Percentiles rank a stretch among this genome's conserved stretches.
phyloP scores from a whole-genome alignment of 2,797 vertebrate species.

The Xenopus petersii region DNA sequence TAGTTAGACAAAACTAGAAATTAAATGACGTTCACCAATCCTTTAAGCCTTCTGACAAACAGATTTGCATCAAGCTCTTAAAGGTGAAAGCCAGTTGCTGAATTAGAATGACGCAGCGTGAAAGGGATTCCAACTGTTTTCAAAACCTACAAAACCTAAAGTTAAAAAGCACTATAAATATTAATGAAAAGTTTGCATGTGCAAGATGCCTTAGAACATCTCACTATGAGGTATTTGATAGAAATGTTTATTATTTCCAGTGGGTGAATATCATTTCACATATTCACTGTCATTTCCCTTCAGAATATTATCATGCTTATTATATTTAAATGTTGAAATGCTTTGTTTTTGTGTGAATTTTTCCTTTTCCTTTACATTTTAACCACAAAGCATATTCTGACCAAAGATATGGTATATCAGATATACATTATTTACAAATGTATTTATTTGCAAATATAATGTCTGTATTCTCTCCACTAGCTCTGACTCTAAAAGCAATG shows the following conservation, averaged over 20 bases:
- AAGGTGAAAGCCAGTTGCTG: conserved; percentile 25
- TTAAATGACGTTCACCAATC: not conserved
- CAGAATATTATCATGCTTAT: conserved; percentile 2
- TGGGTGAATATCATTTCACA: conserved; percentile 26
- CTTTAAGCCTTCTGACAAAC: not conserved
- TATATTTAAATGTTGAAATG: not conserved
- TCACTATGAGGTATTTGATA: conserved; percentile 38
- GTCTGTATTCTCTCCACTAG: too few species aligned
- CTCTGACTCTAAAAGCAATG: too few species aligned
- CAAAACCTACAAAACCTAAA: conserved; percentile 38
- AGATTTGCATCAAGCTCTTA: not conserved
- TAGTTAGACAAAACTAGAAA: too few species aligned
- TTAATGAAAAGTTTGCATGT: conserved; percentile 38
- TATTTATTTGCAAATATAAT: too few species aligned
- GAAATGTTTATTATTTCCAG: conserved; percentile 41
- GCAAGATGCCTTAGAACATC: conserved; percentile 30
- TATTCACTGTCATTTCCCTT: conserved; percentile 15
- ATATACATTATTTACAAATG: too few species aligned
- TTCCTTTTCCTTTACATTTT: too few species aligned
- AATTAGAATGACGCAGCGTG: conserved; percentile 33
- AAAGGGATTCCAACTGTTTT: conserved; percentile 25
- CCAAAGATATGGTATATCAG: too few species aligned
- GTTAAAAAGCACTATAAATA: conserved; percentile 46
- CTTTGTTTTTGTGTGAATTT: too few species aligned
- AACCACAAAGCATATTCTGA: too few species aligned